A percentile compares a stretch with the other conserved stretches of the same genome.
Evolutionary conservation across 2,797 vertebrate species (phyloP).

Genomic region (Sebastes baramenuke): DNA sequence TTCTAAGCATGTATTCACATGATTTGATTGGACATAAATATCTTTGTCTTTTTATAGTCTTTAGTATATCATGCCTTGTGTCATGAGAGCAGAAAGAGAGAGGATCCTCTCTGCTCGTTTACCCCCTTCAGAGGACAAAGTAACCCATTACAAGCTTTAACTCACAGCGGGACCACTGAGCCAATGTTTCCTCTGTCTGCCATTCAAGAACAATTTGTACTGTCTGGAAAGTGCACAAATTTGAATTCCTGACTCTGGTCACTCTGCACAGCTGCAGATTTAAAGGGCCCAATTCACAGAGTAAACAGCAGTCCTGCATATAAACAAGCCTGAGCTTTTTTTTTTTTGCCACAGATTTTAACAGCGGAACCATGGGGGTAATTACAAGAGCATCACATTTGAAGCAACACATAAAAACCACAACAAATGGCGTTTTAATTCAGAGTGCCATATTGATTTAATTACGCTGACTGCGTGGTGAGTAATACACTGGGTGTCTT

Average conservation of each 20-base stretch:
- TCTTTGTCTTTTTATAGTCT: slow-evolving; percentile 3
- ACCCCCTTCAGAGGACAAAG: slow-evolving; percentile 48
- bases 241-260: slow-evolving; percentile 74
- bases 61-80: not conserved
- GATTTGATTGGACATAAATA: slow-evolving; percentile 20
- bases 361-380: slow-evolving; percentile 38
- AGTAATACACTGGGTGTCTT: slow-evolving; percentile 49
- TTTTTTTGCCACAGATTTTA: slow-evolving; percentile 35
- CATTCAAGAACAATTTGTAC: slow-evolving; percentile 75
- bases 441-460: slow-evolving; percentile 39
- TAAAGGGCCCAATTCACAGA: slow-evolving; percentile 63
- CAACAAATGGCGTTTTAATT: slow-evolving; percentile 43
- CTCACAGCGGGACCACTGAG: slow-evolving; percentile 43
- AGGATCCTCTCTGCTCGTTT: slow-evolving; percentile 20
- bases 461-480: slow-evolving; percentile 31
- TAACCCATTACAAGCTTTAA: slow-evolving; percentile 36
- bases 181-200: slow-evolving; percentile 61
- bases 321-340: slow-evolving; percentile 56
- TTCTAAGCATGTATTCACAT: slow-evolving; percentile 5
- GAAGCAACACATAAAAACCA: slow-evolving; percentile 48
- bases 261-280: slow-evolving; percentile 74
- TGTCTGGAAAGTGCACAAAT: slow-evolving; percentile 66
- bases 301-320: slow-evolving; percentile 67
- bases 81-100: slow-evolving; percentile 12
- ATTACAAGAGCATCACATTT: slow-evolving; percentile 48